Percentiles rank a stretch among this genome's conserved stretches.
Evolutionary conservation across 2,113 vertebrate species (phyloP).

Genomic region (Thunnus thynnus): DNA sequence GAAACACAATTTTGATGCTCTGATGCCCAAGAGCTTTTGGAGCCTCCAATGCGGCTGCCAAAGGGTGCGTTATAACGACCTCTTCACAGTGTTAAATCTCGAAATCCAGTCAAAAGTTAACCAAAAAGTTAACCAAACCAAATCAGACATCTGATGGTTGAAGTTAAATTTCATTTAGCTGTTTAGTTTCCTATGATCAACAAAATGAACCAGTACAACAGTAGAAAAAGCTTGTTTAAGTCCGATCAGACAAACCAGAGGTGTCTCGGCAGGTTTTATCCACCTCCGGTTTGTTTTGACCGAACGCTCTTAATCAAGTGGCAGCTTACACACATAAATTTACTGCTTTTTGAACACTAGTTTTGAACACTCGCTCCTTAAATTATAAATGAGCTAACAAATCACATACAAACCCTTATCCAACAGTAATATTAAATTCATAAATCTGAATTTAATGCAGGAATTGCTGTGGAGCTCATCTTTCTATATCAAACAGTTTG

Average conservation of each 20-base stretch:
- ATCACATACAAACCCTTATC: neutral
- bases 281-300: slow-evolving; percentile 2
- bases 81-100: neutral
- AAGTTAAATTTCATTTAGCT: neutral
- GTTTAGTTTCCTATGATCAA: neutral
- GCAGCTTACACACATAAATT: neutral
- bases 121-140: no score
- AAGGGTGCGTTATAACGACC: no score
- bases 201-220: neutral
- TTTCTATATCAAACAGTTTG: neutral
- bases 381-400: slow-evolving; percentile 50
- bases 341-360: slow-evolving; percentile 5
- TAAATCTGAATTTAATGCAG: slow-evolving; percentile 27
- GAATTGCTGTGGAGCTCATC: neutral
- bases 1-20: no score
- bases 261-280: neutral
- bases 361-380: neutral
- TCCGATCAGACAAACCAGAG: neutral
- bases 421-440: slow-evolving; percentile 29
- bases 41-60: no score
- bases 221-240: neutral
- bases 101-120: neutral
- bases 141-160: no score
- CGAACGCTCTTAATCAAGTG: neutral
- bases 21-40: no score